A percentile compares a stretch with the other conserved stretches of the same genome.
phyloP scores from a whole-genome alignment of 2,113 vertebrate species.

The Coracopsis vasa region DNA sequence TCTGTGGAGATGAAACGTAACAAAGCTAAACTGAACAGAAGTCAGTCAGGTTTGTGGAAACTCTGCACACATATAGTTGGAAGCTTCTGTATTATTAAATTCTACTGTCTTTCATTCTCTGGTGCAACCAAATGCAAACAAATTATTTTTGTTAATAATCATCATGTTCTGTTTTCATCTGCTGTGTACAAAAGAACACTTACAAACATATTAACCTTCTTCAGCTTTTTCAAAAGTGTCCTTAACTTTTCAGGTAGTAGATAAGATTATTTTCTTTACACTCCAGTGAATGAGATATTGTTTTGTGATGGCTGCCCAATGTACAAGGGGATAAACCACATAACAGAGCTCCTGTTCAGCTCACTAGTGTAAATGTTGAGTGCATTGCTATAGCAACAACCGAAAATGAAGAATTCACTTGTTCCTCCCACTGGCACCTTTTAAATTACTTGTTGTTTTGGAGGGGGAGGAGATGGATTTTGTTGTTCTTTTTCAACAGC shows the following conservation, averaged over 20 bases:
- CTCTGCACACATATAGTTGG: not conserved
- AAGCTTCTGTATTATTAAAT: not conserved
- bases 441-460: not conserved
- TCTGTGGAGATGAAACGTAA: not conserved
- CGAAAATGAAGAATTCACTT: not conserved
- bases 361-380: not conserved
- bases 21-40: not conserved
- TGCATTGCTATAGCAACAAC: constrained; percentile 25
- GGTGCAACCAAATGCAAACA: not conserved
- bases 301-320: not conserved
- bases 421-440: not conserved
- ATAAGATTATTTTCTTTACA: not conserved
- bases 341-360: not conserved
- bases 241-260: not conserved
- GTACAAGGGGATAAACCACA: not conserved
- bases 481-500: not conserved
- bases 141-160: not conserved
- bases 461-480: not conserved
- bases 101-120: not conserved
- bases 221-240: not conserved
- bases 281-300: not conserved
- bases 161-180: not conserved
- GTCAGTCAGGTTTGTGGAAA: not conserved
- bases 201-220: not conserved
- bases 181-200: not conserved